Evolutionary conservation across 2,113 vertebrate genomes (phyloP).

Genomic region (Trichomycterus rosablanca): DNA sequence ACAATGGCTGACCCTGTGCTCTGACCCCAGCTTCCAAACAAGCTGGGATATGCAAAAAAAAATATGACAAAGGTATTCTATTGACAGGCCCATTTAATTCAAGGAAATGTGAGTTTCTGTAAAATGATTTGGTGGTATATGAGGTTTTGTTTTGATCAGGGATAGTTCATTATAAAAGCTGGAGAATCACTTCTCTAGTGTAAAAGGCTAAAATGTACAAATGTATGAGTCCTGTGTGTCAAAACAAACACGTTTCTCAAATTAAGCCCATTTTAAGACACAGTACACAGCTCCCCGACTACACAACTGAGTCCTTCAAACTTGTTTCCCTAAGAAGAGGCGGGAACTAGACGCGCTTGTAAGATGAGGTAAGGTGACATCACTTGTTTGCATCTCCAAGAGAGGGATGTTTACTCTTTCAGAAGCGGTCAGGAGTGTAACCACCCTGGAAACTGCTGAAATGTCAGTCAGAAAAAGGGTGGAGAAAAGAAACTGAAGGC

Average conservation of each 20-base stretch:
- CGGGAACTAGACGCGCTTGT: slow-evolving; percentile 35
- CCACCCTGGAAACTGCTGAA: background rate
- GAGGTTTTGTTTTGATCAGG: too few species aligned
- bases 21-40: too few species aligned
- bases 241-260: background rate
- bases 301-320: slow-evolving; percentile 22
- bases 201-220: too few species aligned
- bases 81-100: too few species aligned
- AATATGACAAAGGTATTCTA: too few species aligned
- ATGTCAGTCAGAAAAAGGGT: slow-evolving; percentile 15
- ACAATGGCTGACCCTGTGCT: too few species aligned
- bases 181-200: too few species aligned
- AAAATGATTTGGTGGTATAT: too few species aligned
- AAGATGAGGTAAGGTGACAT: slow-evolving; percentile 37
- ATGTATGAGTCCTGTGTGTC: background rate
- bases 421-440: slow-evolving; percentile 17
- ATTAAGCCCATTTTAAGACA: slow-evolving; percentile 1
- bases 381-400: slow-evolving; percentile 43
- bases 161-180: too few species aligned
- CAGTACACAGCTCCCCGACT: background rate
- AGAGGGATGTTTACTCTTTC: slow-evolving; percentile 35
- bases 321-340: slow-evolving; percentile 30
- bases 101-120: too few species aligned
- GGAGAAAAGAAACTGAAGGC: slow-evolving; percentile 5
- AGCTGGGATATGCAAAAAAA: too few species aligned